phyloP scores from a whole-genome alignment of 92 coral and sea anemone genomes.

The Anthopleura xanthogrammica region DNA sequence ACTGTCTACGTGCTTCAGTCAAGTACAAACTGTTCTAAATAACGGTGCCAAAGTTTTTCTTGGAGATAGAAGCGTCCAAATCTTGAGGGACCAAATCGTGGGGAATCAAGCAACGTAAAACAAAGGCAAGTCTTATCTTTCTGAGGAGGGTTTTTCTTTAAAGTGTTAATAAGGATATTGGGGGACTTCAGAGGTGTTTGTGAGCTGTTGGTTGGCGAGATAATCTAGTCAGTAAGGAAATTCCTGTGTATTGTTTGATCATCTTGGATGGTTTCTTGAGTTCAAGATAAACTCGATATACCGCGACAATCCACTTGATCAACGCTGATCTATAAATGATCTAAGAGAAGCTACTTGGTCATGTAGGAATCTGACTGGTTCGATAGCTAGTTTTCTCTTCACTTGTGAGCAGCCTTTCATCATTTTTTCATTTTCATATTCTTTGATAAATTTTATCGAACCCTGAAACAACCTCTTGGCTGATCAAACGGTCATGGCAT shows the following conservation, averaged over 20 bases:
- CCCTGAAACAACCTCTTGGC: too few species aligned
- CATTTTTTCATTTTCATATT: too few species aligned
- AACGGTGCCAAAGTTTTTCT: neutral
- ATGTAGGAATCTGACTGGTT: too few species aligned
- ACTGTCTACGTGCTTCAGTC: neutral
- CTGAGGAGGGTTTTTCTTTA: neutral
- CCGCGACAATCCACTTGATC: neutral
- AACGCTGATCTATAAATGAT: neutral
- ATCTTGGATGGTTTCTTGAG: too few species aligned
- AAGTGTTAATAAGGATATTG: constrained; percentile 19
- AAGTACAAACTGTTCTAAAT: neutral
- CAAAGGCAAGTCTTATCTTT: neutral
- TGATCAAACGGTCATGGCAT: too few species aligned
- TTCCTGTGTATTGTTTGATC: neutral
- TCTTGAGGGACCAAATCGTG: neutral
- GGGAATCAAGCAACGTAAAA: neutral
- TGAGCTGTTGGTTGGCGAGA: constrained; percentile 19
- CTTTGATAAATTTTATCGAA: too few species aligned
- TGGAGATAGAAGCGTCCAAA: neutral
- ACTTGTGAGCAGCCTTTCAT: too few species aligned
- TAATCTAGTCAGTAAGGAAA: constrained; percentile 7
- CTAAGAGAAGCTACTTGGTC: too few species aligned
- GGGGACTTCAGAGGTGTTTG: constrained; percentile 16
- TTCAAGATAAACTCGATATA: too few species aligned
- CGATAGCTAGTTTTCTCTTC: too few species aligned